Evolutionary conservation across 2,113 vertebrate species (phyloP), one percentile per base, ranked within the genome.

Genomic region (Odocoileus virginianus): DNA sequence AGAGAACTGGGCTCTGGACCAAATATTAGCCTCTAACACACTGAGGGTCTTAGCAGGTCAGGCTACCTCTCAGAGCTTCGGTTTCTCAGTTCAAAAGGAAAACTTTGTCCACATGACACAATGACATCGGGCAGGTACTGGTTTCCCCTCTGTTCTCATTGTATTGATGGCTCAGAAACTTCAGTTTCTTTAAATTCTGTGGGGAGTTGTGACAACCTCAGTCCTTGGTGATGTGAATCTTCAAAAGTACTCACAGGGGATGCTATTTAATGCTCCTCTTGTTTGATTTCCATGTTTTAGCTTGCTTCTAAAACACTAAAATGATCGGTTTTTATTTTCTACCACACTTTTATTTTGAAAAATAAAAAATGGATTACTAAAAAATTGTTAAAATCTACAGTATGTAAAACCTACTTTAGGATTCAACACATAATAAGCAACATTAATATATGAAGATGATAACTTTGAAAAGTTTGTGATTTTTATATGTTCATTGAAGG

Each of bases 81-180:
- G 19, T 5, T 54, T 82, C 30, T 82, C 47, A 7, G 79, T 21
- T 82, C 17, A 52, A 52, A 54, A 52, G 5, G 47, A 21, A n/a
- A 52, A 33, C 0, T 2, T 11, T 30, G 1, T 52, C 47, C 47
- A n/a, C 2, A 3, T 7, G 47, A 52, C 30, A 4, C 19, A 64
- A 16, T 0, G 11, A 9, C 28, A 1, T 8, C 0, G 2, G 52
- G 19, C 28, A 7, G 21, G 13, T 9, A 36, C 6, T 10, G 1
- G 23, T 74, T 74, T 25, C 88, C 21, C 5, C 10, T 33, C 7
- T 12, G 0, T 19, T 36, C 30, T 43, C 40, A 67, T 0, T 74
- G 5, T 25, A 45, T 30, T 36, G 21, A 76, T 21, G 43, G 8
- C 43, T 40, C 2, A 89, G 52, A 97, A 81, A 74, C 27, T n/a